phyloP scores from a whole-genome alignment of 2,113 vertebrate genomes.

The Amphilophus citrinellus region DNA sequence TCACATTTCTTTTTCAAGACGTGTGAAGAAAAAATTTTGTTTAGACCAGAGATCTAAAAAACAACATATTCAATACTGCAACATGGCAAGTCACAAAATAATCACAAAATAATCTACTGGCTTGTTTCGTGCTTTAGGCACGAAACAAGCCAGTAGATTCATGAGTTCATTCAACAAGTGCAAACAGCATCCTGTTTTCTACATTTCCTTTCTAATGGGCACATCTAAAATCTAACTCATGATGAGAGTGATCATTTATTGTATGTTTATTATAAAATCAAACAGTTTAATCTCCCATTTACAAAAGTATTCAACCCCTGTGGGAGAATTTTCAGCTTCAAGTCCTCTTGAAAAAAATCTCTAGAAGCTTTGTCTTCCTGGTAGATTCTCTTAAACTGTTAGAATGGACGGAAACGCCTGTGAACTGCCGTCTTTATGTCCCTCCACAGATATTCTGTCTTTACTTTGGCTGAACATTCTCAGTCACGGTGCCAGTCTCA shows the following conservation, averaged over 20 bases:
- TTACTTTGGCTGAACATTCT: neutral
- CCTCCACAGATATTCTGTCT: neutral
- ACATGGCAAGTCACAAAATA: neutral
- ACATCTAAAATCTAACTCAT: neutral
- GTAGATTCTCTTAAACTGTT: neutral
- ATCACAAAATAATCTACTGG: neutral
- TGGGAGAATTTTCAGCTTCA: neutral
- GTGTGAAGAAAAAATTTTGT: neutral
- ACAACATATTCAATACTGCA: neutral
- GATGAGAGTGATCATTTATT: neutral
- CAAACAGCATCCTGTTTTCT: neutral
- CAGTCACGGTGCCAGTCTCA: too few species aligned
- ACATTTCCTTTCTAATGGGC: neutral
- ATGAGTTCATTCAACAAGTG: neutral
- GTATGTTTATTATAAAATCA: neutral
- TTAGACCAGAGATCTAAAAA: neutral
- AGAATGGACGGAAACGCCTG: neutral
- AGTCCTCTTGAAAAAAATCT: neutral
- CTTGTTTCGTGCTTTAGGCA: too few species aligned
- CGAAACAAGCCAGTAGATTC: neutral
- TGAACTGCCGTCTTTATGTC: neutral
- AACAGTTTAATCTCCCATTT: neutral
- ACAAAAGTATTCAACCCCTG: rapidly evolving
- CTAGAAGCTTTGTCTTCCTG: neutral
- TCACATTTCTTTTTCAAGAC: neutral